Conservation (phyloP, 1,140 invertebrate genomes). For the Oreohelix idahoensis region DNA sequence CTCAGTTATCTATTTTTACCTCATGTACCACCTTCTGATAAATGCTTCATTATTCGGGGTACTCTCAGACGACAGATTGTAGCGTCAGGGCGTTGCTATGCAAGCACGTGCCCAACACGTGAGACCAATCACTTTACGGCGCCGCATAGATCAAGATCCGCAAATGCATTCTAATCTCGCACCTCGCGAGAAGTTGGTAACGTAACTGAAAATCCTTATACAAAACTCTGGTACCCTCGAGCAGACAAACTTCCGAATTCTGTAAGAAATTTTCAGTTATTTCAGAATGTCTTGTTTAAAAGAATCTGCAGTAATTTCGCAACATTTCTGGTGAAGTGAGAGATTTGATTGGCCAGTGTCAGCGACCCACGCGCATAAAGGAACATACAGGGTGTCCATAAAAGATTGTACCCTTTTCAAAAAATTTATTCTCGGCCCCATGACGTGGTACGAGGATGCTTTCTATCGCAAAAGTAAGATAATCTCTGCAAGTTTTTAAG, state of each 20-base stretch:
- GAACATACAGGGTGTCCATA: no score
- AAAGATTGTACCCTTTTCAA: no score
- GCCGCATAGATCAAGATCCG: conserved; percentile 18
- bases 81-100: conserved; percentile 35
- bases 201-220: background rate
- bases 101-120: conserved; percentile 33
- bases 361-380: no score
- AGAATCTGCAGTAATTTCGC: no score
- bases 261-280: no score
- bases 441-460: no score
- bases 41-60: background rate
- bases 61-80: conserved; percentile 26
- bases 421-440: no score
- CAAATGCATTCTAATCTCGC: conserved; percentile 20
- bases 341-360: no score
- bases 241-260: background rate
- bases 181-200: background rate
- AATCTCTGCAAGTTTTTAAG: no score
- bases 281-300: no score
- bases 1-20: background rate
- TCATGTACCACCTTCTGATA: background rate
- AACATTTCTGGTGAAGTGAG: no score
- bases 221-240: background rate
- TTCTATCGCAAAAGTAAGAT: no score
- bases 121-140: conserved; percentile 19